These are phyloP conservation scores for Lasioglossum marginatum DNA, from an alignment of 2,888 invertebrate species.

Conservation along the genomic window DNA sequence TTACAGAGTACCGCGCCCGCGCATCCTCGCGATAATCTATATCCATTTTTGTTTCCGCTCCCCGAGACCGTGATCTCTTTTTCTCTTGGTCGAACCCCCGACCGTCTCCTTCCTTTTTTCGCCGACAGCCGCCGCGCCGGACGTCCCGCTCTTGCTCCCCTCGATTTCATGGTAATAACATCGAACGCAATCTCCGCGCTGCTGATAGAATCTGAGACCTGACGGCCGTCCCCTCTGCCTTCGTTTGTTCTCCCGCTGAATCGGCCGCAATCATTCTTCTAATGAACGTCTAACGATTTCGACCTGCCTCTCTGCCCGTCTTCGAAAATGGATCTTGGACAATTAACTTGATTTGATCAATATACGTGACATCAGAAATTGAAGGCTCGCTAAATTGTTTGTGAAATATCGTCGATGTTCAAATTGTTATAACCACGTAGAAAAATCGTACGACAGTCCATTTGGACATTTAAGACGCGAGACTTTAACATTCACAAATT, in stretches of 20 bases:
- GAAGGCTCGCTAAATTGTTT: neutral
- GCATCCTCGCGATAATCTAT: constrained; percentile 70
- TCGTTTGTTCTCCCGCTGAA: constrained; percentile 27
- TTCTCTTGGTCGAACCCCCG: neutral
- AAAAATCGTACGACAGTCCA: neutral
- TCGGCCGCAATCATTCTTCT: neutral
- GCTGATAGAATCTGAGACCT: constrained; percentile 33
- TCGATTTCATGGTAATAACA: constrained; percentile 53
- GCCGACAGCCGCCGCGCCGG: neutral
- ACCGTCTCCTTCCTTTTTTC: neutral
- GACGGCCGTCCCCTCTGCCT: constrained; percentile 21
- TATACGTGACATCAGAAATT: neutral
- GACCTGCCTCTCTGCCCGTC: neutral
- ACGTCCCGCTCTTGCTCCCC: neutral
- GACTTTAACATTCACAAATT: too few species aligned
- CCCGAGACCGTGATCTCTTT: constrained; percentile 15
- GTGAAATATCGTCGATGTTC: neutral
- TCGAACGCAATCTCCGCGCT: constrained; percentile 32
- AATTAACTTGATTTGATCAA: neutral
- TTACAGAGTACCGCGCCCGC: constrained; percentile 66
- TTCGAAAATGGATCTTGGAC: neutral
- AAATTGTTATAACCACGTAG: neutral
- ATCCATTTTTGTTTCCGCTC: constrained; percentile 51
- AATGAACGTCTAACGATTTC: neutral
- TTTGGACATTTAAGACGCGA: neutral